phyloP scores from a whole-genome alignment of 2,888 invertebrate genomes.

The Scaptomyza flava region DNA sequence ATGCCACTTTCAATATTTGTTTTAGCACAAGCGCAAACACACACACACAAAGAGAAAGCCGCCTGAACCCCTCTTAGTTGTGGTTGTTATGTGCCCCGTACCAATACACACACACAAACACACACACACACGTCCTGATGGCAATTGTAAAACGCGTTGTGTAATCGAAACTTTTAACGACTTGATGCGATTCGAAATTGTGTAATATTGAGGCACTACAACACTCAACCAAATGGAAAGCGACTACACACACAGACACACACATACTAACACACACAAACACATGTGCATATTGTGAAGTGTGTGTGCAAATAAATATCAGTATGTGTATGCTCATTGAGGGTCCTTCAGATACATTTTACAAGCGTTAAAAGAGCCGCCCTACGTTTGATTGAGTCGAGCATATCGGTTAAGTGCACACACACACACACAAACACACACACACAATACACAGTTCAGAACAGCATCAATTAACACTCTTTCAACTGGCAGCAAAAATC shows the following conservation, averaged over 20 bases:
- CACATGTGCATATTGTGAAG: slow-evolving; percentile 26
- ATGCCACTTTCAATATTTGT: slow-evolving; percentile 79
- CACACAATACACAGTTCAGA: slow-evolving; percentile 4
- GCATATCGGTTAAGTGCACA: slow-evolving; percentile 65
- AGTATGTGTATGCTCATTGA: slow-evolving; percentile 52
- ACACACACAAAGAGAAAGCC: background rate
- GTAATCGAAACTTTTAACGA: slow-evolving; percentile 81
- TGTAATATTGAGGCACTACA: slow-evolving; percentile 75
- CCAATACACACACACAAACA: background rate
- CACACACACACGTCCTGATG: slow-evolving; percentile 28
- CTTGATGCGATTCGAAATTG: slow-evolving; percentile 80
- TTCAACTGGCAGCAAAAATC: slow-evolving; percentile 11
- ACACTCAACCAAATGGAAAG: slow-evolving; percentile 69
- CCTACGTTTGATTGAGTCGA: slow-evolving; percentile 49
- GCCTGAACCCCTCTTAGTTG: slow-evolving; percentile 24
- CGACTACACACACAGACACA: slow-evolving; percentile 23
- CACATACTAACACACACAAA: slow-evolving; percentile 19
- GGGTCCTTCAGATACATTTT: slow-evolving; percentile 75
- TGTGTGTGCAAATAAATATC: slow-evolving; percentile 62
- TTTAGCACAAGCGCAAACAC: slow-evolving; percentile 50
- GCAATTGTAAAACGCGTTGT: slow-evolving; percentile 78
- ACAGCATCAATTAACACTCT: slow-evolving; percentile 32
- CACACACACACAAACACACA: slow-evolving; percentile 31
- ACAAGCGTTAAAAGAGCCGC: slow-evolving; percentile 49
- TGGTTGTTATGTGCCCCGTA: slow-evolving; percentile 23